Percentiles rank a stretch among this genome's conserved stretches.
Evolutionary conservation across 2,113 vertebrate species (phyloP).

Genomic region (Dascyllus trimaculatus): DNA sequence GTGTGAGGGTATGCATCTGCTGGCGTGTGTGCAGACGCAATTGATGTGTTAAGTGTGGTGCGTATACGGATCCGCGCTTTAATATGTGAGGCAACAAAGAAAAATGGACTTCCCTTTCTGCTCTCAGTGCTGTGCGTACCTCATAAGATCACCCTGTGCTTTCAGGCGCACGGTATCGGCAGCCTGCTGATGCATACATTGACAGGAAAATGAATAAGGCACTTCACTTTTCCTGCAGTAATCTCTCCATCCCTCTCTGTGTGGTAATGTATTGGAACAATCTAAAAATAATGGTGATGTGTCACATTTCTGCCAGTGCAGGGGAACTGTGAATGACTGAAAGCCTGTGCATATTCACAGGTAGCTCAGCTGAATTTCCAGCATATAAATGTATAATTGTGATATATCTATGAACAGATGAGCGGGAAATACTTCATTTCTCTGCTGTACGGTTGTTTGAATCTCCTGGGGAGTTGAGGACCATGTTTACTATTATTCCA

Average conservation of each 20-base stretch:
- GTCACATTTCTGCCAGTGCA: constrained; percentile 26
- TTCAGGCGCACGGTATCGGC: constrained; percentile 24
- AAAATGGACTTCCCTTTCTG: constrained; percentile 28
- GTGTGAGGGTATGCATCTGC: constrained; percentile 41
- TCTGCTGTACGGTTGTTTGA: constrained; percentile 27
- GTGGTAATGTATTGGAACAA: constrained; percentile 26
- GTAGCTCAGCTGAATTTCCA: neutral
- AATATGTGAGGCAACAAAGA: constrained; percentile 21
- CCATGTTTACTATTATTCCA: constrained; percentile 46
- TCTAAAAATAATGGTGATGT: constrained; percentile 43
- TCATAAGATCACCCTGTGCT: constrained; percentile 50
- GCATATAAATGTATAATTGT: neutral
- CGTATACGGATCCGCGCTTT: constrained; percentile 22
- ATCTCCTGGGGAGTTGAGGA: constrained; percentile 6
- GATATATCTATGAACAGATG: neutral
- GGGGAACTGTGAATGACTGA: constrained; percentile 4
- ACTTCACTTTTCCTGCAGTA: constrained; percentile 50
- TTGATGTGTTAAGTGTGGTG: constrained; percentile 50
- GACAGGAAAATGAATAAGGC: constrained; percentile 57
- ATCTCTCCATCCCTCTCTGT: constrained; percentile 32
- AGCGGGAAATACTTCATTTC: neutral
- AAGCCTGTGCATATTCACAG: constrained; percentile 7
- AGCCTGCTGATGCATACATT: constrained; percentile 56
- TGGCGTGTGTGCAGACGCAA: constrained; percentile 56
- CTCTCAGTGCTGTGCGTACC: constrained; percentile 8